These are phyloP conservation scores for Turnix velox DNA, from an alignment of 2,113 vertebrate genomes.

Conservation along the genomic window DNA sequence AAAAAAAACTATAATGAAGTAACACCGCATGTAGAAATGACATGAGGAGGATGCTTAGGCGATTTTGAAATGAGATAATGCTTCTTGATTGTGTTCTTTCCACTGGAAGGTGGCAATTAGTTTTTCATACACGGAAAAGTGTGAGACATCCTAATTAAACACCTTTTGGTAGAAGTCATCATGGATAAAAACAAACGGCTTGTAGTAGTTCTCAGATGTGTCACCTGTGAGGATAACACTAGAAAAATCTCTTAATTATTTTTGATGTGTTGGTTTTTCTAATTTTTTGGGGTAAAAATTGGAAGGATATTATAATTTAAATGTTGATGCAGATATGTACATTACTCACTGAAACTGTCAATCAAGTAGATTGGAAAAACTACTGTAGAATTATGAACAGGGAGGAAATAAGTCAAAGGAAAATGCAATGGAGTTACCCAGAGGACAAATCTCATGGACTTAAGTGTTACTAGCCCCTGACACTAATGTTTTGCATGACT, in stretches of 20 bases:
- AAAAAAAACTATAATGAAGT: neutral
- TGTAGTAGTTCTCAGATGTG: conserved; percentile 50
- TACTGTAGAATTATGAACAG: neutral
- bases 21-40: conserved; percentile 11
- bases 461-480: neutral
- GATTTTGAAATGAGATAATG: conserved; percentile 49
- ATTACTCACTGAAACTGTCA: neutral
- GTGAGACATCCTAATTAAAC: conserved; percentile 81
- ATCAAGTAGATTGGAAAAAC: neutral
- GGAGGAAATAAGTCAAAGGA: neutral
- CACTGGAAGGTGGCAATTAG: conserved; percentile 73
- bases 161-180: conserved; percentile 71
- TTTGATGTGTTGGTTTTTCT: neutral
- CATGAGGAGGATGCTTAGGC: neutral
- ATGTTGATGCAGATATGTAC: neutral
- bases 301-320: conserved; percentile 3
- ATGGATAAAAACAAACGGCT: conserved; percentile 24
- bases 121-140: conserved; percentile 62
- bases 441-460: neutral
- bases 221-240: conserved; percentile 23
- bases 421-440: neutral
- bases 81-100: conserved; percentile 63
- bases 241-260: neutral
- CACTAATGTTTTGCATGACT: neutral
- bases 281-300: neutral